Percentiles rank a stretch among this genome's conserved stretches.
phyloP scores from a whole-genome alignment of 1,140 invertebrate genomes.

The Dolichoris vasculosae region DNA sequence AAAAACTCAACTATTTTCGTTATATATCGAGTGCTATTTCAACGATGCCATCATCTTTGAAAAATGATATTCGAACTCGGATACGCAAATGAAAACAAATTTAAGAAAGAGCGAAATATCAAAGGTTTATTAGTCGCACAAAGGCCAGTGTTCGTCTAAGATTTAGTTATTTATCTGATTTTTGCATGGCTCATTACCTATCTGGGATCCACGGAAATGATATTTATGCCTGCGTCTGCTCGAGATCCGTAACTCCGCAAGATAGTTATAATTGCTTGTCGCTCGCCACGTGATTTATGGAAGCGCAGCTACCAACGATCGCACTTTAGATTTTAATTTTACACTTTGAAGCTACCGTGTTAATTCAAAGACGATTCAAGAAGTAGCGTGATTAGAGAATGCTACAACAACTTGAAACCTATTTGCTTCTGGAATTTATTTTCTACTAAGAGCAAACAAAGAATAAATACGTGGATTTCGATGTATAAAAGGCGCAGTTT shows the following conservation, averaged over 20 bases:
- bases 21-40: not conserved
- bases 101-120: not conserved
- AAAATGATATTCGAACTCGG: not conserved
- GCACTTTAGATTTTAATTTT: conserved; percentile 67
- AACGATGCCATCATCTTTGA: not conserved
- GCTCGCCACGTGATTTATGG: conserved; percentile 68
- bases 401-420: not conserved
- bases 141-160: conserved; percentile 18
- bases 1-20: too few species aligned
- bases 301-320: conserved; percentile 60
- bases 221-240: conserved; percentile 65
- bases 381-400: not conserved
- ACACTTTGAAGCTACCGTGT: conserved; percentile 58
- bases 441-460: too few species aligned
- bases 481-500: not conserved
- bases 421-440: not conserved
- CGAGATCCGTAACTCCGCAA: conserved; percentile 17
- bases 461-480: too few species aligned
- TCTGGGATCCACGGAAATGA: conserved; percentile 65
- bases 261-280: conserved; percentile 72
- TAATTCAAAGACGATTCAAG: not conserved
- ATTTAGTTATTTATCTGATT: conserved; percentile 58
- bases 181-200: conserved; percentile 65
- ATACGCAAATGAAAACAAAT: not conserved
- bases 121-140: not conserved